A percentile compares a stretch with the other conserved stretches of the same genome.
phyloP scores from a whole-genome alignment of 2,113 vertebrate genomes.

The Anser brachyrhynchus region DNA sequence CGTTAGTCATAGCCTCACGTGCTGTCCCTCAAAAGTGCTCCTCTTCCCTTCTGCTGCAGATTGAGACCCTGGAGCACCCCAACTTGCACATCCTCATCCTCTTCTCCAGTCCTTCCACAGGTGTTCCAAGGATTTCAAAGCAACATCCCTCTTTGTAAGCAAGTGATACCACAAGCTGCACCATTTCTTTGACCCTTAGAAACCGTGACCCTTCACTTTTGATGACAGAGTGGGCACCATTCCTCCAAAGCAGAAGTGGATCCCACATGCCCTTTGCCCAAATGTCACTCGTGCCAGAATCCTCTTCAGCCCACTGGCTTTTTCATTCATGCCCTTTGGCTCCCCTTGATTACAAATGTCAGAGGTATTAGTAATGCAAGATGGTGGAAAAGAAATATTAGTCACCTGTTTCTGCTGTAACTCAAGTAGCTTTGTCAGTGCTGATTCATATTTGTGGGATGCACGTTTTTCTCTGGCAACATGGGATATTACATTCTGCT shows the following conservation, averaged over 20 bases:
- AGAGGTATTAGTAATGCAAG: not conserved
- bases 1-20: not conserved
- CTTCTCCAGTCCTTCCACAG: not conserved
- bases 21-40: not conserved
- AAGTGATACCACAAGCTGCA: not conserved
- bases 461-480: not conserved
- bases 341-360: not conserved
- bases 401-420: constrained; percentile 3
- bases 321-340: not conserved
- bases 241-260: not conserved
- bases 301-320: not conserved
- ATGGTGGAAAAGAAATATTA: constrained; percentile 13
- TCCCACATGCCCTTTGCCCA: not conserved
- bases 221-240: not conserved
- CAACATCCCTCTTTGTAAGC: not conserved
- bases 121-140: not conserved
- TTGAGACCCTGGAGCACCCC: not conserved
- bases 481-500: not conserved
- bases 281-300: not conserved
- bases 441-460: constrained; percentile 25
- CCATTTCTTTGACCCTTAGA: not conserved
- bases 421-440: constrained; percentile 11
- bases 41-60: not conserved
- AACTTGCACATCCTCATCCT: fast-evolving
- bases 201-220: not conserved